Evolutionary conservation across 2,888 invertebrate species (phyloP), one percentile per base, ranked within the genome.

Genomic region (Stenodera caucasica): DNA sequence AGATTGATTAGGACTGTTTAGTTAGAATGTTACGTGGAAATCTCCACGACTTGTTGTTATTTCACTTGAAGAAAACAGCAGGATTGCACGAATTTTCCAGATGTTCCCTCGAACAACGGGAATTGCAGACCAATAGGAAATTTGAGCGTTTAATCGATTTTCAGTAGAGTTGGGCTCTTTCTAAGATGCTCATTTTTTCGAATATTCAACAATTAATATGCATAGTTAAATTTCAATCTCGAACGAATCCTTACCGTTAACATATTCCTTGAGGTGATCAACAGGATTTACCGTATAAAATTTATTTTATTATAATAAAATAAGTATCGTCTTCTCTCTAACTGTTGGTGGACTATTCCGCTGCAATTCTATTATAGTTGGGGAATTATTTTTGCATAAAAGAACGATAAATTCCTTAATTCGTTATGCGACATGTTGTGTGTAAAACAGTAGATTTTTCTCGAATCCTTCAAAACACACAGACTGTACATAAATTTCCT

Each of bases 1-100:
- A 59, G 61, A 61, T 63, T 61, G 64, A 65, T 68, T 58, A 58
- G 55, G 30, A 58, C 55, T 55, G 59, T 59, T 1, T 45, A 50
- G 55, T 26, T 50, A 32, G 66, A 50, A 60, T 52, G 57, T 35
- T 68, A 65, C 66, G 61, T 18, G 55, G 68, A 68, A 66, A 57
- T 61, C 58, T 58, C 45, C 52, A 63, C 52, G 60, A 53, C 57
- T 60, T 53, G 63, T 56, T 33, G 51, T 40, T 23, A 6, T 45
- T 23, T 45, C 0, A 11, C 2, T 21, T 23, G 9, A n/a, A 45
- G 12, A 21, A 45, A 45, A 45, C 40, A 40, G n/a, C 21, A 45
- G n/a, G 7, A 11, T 9, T 21, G 32, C 40, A 12, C 11, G 21
- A 21, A n/a, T n/a, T 45, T 21, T 45, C 45, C 45, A 45, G 45